Base-by-base conservation (phyloP, 2,888 invertebrate species). In the Lysandra bellargus region DNA sequence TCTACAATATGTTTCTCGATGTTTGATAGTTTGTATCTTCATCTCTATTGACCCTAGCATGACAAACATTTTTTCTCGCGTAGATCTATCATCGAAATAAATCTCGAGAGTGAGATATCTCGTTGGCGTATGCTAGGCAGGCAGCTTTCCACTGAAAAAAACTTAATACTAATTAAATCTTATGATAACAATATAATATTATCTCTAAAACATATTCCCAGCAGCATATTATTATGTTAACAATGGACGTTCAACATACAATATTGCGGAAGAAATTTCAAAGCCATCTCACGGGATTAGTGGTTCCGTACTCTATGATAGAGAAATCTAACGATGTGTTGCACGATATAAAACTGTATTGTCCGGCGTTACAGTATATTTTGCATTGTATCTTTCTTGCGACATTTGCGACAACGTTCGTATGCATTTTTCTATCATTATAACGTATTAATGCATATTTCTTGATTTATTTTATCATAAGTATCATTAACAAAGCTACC, bases 201-300 rank as follows among this genome's bases (percentile, higher is more conserved):
- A 69, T 69, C 33, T 33, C 30, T 12, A 64, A 64, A 33, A 69
- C 12, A 69, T 14, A 53, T 57, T 76, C 76, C 76, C 76, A 57
- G 30, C 4, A 76, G 76, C 17, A 53, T 49, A 44, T 69, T 69
- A 69, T 69, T 69, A 69, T 69, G 69, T 6, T 49, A 14, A 76
- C 76, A 76, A 76, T 76, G 76, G 17, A 5, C 57, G 53, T 57
- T 76, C 57, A 53, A 76, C 76, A 76, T 57, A 76, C 76, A 76
- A 76, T 76, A 33, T 53, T 49, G 53, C 49, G 53, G 53, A 76
- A 76, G 57, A 76, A 76, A 57, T 7, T 76, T 6, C n/a, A 44
- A 49, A 61, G 14, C 33, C 33, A 69, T 69, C 69, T 69, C 69
- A 33, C 69, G 53, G 75, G 76, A 53, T 57, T 76, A 7, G 76